phyloP scores from a whole-genome alignment of 2,113 vertebrate species.

The Sus scrofa region DNA sequence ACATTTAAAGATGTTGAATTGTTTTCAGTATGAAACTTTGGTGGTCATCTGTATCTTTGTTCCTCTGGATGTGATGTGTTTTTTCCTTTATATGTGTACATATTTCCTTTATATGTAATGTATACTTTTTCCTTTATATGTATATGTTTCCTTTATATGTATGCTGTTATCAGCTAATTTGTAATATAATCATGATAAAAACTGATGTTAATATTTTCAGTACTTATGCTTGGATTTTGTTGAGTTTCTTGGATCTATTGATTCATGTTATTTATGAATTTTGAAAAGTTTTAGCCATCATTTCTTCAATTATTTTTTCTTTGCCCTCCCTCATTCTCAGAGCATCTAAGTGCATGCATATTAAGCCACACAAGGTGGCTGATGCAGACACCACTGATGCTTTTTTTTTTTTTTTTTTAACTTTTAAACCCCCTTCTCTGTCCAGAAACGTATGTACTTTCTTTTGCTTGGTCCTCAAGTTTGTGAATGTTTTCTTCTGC shows the following conservation, averaged over 20 bases:
- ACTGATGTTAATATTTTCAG: accelerated
- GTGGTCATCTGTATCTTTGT: background rate
- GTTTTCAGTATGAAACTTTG: background rate
- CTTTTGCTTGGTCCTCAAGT: background rate
- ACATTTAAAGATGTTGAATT: background rate
- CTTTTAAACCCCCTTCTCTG: background rate
- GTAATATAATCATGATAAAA: background rate
- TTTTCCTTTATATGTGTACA: background rate
- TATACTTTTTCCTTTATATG: background rate
- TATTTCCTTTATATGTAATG: background rate
- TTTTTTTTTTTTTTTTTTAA: background rate
- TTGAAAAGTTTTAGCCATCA: background rate
- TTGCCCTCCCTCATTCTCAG: background rate
- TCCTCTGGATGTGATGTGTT: accelerated
- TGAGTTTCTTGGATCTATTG: background rate
- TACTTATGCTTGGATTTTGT: background rate
- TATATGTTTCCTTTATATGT: too few relatives aligned
- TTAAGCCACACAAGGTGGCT: background rate
- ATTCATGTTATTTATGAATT: background rate
- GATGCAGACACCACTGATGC: background rate
- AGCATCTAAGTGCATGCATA: accelerated
- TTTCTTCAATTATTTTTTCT: background rate
- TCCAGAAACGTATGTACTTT: background rate
- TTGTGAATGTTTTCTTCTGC: background rate
- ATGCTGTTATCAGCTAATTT: background rate